A percentile compares a stretch with the other conserved stretches of the same genome.
phyloP scores from a whole-genome alignment of 2,113 vertebrate genomes.

The Puntigrus tetrazona region DNA sequence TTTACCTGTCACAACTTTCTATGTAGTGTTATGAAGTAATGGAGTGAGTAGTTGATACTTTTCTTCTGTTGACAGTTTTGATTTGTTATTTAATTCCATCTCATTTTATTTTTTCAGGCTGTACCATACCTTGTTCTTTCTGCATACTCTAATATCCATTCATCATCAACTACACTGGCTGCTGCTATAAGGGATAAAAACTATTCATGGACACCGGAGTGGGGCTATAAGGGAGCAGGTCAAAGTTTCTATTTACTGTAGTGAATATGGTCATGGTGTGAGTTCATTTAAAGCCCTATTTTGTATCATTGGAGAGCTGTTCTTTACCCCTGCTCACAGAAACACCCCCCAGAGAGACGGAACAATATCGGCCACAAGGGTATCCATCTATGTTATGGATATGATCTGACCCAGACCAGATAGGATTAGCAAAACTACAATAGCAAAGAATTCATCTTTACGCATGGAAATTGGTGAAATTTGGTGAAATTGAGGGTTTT shows the following conservation, averaged over 20 bases:
- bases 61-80: neutral
- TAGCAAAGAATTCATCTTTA: neutral
- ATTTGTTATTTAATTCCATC: neutral
- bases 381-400: conserved; percentile 4
- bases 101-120: neutral
- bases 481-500: neutral
- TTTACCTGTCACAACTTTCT: neutral
- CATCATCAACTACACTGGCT: neutral
- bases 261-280: neutral
- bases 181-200: neutral
- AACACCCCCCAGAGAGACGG: neutral
- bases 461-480: neutral
- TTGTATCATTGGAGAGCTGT: neutral
- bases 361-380: conserved; percentile 9
- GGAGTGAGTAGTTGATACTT: neutral
- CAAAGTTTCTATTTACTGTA: neutral
- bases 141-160: neutral
- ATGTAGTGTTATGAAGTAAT: neutral
- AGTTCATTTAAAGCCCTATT: neutral
- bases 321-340: neutral
- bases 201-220: neutral
- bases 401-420: neutral
- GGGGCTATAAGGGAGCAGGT: neutral
- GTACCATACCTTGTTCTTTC: neutral
- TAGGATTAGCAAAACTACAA: conserved; percentile 1